A percentile compares a stretch with the other conserved stretches of the same genome.
Conservation (phyloP, 2,113 vertebrate genomes). For the Catharus minimus region DNA sequence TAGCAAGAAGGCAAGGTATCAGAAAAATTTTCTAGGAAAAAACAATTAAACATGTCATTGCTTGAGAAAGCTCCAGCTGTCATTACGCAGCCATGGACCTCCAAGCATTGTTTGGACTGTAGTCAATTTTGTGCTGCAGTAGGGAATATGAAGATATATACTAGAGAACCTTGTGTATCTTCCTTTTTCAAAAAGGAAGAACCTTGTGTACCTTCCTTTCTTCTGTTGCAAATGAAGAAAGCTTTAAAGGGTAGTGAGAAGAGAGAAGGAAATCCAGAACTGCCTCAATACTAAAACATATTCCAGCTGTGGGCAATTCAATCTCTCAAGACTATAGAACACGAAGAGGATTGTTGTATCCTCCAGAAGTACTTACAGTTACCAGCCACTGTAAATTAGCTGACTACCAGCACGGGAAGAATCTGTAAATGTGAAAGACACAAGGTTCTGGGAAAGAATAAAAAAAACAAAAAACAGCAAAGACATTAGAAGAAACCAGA, state of each 20-base stretch:
- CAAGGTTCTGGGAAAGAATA: not conserved
- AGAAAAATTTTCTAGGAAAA: not conserved
- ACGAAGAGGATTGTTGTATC: not conserved
- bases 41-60: not conserved
- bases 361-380: not conserved
- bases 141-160: not conserved
- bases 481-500: not conserved
- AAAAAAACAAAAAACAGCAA: not conserved
- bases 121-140: not conserved
- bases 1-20: not conserved
- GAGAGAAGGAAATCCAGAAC: not conserved
- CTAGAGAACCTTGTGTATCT: not conserved
- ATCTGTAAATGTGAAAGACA: slow-evolving; percentile 9
- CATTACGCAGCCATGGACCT: not conserved
- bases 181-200: not conserved
- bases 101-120: not conserved
- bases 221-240: not conserved
- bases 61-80: not conserved
- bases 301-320: not conserved
- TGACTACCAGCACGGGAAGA: not conserved
- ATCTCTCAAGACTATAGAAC: not conserved
- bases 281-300: not conserved
- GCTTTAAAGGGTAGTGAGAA: not conserved
- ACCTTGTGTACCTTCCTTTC: not conserved
- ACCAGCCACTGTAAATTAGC: not conserved